Evolutionary conservation across 2,113 vertebrate genomes (phyloP).

Genomic region (Caranx ignobilis): DNA sequence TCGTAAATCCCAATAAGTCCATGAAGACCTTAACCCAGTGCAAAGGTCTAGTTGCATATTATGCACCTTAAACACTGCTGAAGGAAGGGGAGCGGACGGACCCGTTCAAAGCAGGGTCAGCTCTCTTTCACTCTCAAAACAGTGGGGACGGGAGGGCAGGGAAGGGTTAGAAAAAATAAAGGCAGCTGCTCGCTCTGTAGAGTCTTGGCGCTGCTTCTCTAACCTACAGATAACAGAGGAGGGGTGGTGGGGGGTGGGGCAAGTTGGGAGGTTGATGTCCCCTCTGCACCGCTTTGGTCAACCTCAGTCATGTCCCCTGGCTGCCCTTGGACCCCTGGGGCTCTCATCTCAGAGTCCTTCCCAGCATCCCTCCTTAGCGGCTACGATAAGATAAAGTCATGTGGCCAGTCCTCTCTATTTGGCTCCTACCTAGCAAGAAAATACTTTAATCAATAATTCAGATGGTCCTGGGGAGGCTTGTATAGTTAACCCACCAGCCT

Average conservation of each 20-base stretch:
- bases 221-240: constrained; percentile 69
- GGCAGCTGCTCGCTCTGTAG: constrained; percentile 83
- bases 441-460: constrained; percentile 74
- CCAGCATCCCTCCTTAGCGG: constrained; percentile 50
- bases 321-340: constrained; percentile 72
- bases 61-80: constrained; percentile 67
- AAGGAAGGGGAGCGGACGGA: constrained; percentile 39
- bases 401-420: constrained; percentile 51
- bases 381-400: constrained; percentile 53
- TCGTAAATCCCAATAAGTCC: constrained; percentile 76
- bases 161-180: constrained; percentile 73
- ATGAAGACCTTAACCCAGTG: constrained; percentile 65
- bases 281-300: constrained; percentile 57
- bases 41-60: constrained; percentile 68
- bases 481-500: constrained; percentile 51
- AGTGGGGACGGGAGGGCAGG: constrained; percentile 43
- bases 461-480: constrained; percentile 52
- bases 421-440: constrained; percentile 66
- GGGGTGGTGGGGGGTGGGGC: neutral
- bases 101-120: constrained; percentile 58
- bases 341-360: constrained; percentile 62
- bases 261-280: neutral
- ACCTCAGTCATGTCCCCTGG: constrained; percentile 71
- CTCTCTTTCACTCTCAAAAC: constrained; percentile 55
- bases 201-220: constrained; percentile 76